Evolutionary conservation across 2,113 vertebrate genomes (phyloP).

Genomic region (Enhydra lutris): DNA sequence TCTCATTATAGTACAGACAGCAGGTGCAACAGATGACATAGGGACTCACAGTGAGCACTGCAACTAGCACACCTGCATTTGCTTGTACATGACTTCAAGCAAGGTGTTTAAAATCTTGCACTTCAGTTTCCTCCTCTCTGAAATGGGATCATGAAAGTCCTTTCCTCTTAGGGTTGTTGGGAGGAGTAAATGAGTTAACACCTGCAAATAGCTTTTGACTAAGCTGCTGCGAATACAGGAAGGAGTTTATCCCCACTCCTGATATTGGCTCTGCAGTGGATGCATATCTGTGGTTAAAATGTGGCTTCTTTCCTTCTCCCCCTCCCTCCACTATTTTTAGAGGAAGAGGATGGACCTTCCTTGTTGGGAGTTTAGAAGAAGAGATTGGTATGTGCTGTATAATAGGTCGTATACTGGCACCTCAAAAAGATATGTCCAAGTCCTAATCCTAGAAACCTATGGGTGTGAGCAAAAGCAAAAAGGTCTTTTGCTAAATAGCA

Average conservation of each 20-base stretch:
- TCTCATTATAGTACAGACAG: background rate
- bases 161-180: background rate
- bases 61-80: background rate
- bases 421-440: background rate
- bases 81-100: background rate
- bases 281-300: background rate
- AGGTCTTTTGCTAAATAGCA: background rate
- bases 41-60: background rate
- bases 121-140: background rate
- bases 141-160: background rate
- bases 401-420: background rate
- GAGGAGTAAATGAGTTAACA: background rate
- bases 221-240: background rate
- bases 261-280: background rate
- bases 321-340: background rate
- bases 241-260: background rate
- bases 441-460: background rate
- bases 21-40: background rate
- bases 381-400: background rate
- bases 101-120: background rate
- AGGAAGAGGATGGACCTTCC: background rate
- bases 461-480: no score
- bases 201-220: background rate
- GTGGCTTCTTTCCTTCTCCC: background rate
- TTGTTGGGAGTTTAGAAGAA: background rate